phyloP scores from a whole-genome alignment of 2,888 invertebrate genomes.

The Malachius bipustulatus region DNA sequence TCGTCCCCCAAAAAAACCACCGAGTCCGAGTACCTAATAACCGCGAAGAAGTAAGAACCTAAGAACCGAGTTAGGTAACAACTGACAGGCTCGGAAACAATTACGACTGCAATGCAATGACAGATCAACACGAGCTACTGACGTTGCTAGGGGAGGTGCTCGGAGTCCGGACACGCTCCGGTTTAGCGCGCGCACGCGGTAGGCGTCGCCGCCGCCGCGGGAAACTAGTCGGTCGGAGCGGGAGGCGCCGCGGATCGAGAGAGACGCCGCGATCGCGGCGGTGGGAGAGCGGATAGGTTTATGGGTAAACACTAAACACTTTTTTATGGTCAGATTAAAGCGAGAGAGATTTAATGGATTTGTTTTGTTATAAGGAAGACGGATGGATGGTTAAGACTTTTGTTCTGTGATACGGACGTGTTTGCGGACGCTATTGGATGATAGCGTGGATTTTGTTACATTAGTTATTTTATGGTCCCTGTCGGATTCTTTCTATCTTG shows the following conservation, averaged over 20 bases:
- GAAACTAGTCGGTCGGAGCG: too few relatives aligned
- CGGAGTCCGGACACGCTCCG: constrained; percentile 19
- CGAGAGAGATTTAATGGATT: constrained; percentile 32
- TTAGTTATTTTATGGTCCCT: constrained; percentile 24
- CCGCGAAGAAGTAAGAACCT: too few relatives aligned
- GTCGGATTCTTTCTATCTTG: constrained; percentile 18
- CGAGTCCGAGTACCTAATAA: too few relatives aligned
- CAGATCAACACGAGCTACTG: constrained; percentile 26
- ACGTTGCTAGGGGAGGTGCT: constrained; percentile 38
- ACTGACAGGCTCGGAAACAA: neutral
- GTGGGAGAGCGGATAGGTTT: constrained; percentile 36
- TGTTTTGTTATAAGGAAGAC: constrained; percentile 30
- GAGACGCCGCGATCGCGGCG: constrained; percentile 18
- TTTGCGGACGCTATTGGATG: constrained; percentile 28
- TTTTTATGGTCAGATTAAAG: constrained; percentile 32
- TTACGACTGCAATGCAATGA: constrained; percentile 14
- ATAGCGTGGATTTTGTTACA: constrained; percentile 24
- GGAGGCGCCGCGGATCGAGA: constrained; percentile 9
- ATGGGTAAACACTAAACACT: constrained; percentile 37
- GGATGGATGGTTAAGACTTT: constrained; percentile 21
- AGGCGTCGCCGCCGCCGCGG: too few relatives aligned
- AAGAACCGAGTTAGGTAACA: too few relatives aligned
- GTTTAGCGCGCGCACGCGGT: constrained; percentile 12
- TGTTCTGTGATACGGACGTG: constrained; percentile 28
- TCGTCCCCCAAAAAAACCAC: too few relatives aligned